Evolutionary conservation across 2,888 invertebrate genomes (phyloP).

Genomic region (Drosophila nr. perissopoda): DNA sequence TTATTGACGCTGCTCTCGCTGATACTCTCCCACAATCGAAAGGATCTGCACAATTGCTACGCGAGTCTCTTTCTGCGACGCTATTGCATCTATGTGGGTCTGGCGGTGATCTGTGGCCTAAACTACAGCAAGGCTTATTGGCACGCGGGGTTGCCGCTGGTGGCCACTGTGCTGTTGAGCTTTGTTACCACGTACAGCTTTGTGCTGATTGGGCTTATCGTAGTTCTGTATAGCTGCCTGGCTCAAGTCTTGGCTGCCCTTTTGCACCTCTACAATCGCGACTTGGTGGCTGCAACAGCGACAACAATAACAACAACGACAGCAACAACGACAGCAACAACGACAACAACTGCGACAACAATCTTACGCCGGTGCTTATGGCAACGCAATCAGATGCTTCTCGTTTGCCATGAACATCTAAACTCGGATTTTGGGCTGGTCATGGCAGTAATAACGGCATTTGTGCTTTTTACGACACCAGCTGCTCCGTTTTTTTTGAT

Average conservation of each 20-base stretch:
- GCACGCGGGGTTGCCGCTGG: background rate
- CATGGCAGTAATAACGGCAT: slow-evolving; percentile 54
- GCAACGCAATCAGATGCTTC: slow-evolving; percentile 56
- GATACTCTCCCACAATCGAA: slow-evolving; percentile 51
- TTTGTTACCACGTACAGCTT: slow-evolving; percentile 43
- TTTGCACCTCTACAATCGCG: slow-evolving; percentile 52
- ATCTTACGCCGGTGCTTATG: slow-evolving; percentile 34
- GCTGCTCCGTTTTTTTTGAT: slow-evolving; percentile 66
- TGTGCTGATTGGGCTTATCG: slow-evolving; percentile 57
- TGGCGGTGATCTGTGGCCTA: slow-evolving; percentile 10
- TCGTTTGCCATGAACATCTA: slow-evolving; percentile 60
- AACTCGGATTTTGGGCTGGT: slow-evolving; percentile 62
- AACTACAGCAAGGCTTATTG: slow-evolving; percentile 8
- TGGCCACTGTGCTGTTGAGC: slow-evolving; percentile 23
- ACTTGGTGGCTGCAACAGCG: slow-evolving; percentile 27
- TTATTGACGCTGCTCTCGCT: slow-evolving; percentile 37
- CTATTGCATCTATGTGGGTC: slow-evolving; percentile 37
- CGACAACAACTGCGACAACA: background rate
- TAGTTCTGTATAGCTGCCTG: slow-evolving; percentile 58
- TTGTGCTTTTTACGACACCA: slow-evolving; percentile 55
- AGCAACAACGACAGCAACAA: background rate
- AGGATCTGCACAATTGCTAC: slow-evolving; percentile 26
- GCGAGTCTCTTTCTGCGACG: slow-evolving; percentile 28
- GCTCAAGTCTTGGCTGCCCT: slow-evolving; percentile 49
- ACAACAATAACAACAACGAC: background rate